Evolutionary conservation across 1,140 invertebrate genomes (phyloP).

Genomic region (Bombyx mori): DNA sequence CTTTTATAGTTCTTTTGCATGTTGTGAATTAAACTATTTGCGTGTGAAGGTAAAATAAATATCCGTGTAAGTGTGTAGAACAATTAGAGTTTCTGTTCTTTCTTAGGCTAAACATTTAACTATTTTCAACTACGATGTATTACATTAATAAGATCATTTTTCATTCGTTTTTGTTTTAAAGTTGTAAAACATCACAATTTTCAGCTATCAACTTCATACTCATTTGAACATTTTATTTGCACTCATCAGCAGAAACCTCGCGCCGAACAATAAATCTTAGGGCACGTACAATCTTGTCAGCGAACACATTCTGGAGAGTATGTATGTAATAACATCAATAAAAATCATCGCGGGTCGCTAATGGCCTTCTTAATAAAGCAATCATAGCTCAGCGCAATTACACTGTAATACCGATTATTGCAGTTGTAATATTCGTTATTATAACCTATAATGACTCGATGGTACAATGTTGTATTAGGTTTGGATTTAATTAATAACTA

Average conservation of each 20-base stretch:
- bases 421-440: conserved; percentile 30
- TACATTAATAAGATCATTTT: no score
- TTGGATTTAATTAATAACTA: conserved; percentile 18
- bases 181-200: neutral
- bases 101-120: no score
- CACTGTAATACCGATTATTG: conserved; percentile 25
- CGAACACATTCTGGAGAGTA: no score
- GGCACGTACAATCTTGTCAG: no score
- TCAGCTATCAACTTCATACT: neutral
- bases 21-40: neutral
- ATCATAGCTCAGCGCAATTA: conserved; percentile 21
- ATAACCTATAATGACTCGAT: conserved; percentile 12
- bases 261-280: no score
- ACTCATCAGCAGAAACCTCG: no score
- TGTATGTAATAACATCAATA: conserved; percentile 23
- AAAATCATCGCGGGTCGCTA: conserved; percentile 16
- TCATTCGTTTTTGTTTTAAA: neutral
- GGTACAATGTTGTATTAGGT: conserved; percentile 20
- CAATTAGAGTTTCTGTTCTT: no score
- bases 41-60: no score
- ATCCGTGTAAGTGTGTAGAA: no score
- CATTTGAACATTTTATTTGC: no score
- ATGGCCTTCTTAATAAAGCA: conserved; percentile 24
- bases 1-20: neutral
- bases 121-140: no score